A percentile compares a stretch with the other conserved stretches of the same genome.
These are phyloP conservation scores for Palaemon carinicauda DNA, from an alignment of 1,140 invertebrate genomes.

Conservation along the genomic window DNA sequence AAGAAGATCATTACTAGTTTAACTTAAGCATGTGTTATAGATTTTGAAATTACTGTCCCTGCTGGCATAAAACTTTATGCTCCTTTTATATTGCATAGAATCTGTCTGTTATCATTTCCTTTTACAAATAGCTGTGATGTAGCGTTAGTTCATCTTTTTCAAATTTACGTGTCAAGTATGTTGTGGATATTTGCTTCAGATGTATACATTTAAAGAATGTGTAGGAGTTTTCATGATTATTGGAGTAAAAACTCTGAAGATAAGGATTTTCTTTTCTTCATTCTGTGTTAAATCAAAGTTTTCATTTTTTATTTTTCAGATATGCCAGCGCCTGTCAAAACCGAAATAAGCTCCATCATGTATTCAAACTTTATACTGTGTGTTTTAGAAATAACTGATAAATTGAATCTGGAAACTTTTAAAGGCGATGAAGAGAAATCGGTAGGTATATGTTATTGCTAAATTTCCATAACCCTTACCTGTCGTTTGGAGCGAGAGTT, in stretches of 20 bases:
- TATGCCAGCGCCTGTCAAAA: slow-evolving; percentile 25
- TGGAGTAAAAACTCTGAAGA: too few relatives aligned
- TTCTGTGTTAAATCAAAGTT: too few relatives aligned
- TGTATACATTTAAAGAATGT: too few relatives aligned
- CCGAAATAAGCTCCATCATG: slow-evolving; percentile 33
- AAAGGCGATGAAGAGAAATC: slow-evolving; percentile 13
- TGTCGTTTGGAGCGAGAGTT: too few relatives aligned
- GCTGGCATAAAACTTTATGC: too few relatives aligned
- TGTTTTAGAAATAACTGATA: slow-evolving; percentile 45
- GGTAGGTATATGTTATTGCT: slow-evolving; percentile 1
- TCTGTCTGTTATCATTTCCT: too few relatives aligned
- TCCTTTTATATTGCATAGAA: too few relatives aligned
- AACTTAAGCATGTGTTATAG: not conserved
- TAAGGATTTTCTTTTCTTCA: too few relatives aligned
- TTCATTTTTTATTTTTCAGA: slow-evolving; percentile 14
- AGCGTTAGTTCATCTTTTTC: not conserved
- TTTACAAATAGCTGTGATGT: too few relatives aligned
- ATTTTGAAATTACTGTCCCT: not conserved
- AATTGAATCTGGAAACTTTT: slow-evolving; percentile 36
- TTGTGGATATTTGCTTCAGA: not conserved
- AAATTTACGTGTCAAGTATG: not conserved
- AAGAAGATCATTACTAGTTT: not conserved
- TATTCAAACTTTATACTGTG: slow-evolving; percentile 39
- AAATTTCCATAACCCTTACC: not conserved
- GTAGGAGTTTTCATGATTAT: too few relatives aligned